Percentiles rank a stretch among this genome's conserved stretches.
Evolutionary conservation across 1,140 invertebrate genomes (phyloP).

Genomic region (Heliconius congener): DNA sequence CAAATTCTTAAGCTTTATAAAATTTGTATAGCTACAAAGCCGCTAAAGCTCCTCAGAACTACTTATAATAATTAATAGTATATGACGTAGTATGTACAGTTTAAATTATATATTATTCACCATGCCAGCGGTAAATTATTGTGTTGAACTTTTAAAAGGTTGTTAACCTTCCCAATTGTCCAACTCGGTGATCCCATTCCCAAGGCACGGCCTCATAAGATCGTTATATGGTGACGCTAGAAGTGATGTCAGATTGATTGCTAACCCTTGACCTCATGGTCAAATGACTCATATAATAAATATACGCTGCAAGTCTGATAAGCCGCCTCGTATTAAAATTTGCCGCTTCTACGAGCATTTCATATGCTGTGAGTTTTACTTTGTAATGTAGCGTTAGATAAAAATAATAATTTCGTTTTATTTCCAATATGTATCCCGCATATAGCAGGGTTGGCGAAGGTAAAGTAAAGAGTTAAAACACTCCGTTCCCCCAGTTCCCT

Average conservation of each 20-base stretch:
- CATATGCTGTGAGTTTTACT: not conserved
- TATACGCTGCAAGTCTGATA: constrained; percentile 28
- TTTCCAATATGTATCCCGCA: too few relatives aligned
- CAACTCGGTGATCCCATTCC: constrained; percentile 32
- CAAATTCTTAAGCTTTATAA: too few relatives aligned
- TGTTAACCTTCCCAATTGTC: constrained; percentile 31
- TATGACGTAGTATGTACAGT: not conserved
- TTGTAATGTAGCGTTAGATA: not conserved
- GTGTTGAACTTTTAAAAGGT: constrained; percentile 14
- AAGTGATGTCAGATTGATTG: constrained; percentile 44
- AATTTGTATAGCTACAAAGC: too few relatives aligned
- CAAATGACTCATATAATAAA: constrained; percentile 42
- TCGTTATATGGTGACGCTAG: constrained; percentile 33
- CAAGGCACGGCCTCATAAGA: constrained; percentile 30
- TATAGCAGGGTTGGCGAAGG: too few relatives aligned
- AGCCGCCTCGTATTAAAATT: not conserved
- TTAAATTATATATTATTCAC: constrained; percentile 14
- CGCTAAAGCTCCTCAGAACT: not conserved
- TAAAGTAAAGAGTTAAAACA: too few relatives aligned
- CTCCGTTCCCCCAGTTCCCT: too few relatives aligned
- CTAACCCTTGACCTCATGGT: constrained; percentile 43
- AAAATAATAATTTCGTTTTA: too few relatives aligned
- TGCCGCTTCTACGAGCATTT: not conserved
- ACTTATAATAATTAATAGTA: not conserved
- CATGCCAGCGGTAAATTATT: not conserved